Base-by-base conservation (phyloP, 2,113 vertebrate species). In the Euleptes europaea region DNA sequence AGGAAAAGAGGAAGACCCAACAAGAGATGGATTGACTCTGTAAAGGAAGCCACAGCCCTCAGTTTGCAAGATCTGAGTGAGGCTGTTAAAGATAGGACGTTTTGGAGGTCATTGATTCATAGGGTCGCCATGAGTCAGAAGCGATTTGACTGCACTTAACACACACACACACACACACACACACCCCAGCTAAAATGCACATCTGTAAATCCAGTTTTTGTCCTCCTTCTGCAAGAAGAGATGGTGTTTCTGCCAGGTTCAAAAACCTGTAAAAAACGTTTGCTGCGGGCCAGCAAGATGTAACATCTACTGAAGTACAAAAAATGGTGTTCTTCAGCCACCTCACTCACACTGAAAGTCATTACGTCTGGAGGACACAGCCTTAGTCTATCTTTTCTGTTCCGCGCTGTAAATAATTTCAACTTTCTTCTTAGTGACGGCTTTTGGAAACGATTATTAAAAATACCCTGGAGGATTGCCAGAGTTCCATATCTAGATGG, bases 381-480 rank as follows among this genome's bases (percentile, higher is more conserved):
- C 5, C 26, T 73, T 13, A 44, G 40, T 54, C n/a, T 13, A n/a
- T n/a, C n/a, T 17, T 63, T 67, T 67, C 28, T 66, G 13, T 66
- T 15, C 14, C 66, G 1, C 67, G 78, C 19, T 66, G 28, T 47
- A 67, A 60, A 40, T 26, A 19, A 21, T 35, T 42, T 82, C 17
- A 21, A 12, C 9, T 15, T 54, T 72, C 49, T 28, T 15, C 2
- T 72, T 82, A 38, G 31, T 71, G 47, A 40, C 31, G 54, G 26
- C 35, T 5, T 4, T 67, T 19, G 60, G 42, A 31, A 33, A 31
- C 28, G 33, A 17, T 38, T 66, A 44, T 80, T 31, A 44, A 35
- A 26, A 81, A 28, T 3, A 49, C 13, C 12, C 17, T 14, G 83
- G 92, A 87, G 89, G 91, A 90, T 83, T 74, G 63, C 40, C 73